These are phyloP conservation scores for Sitophilus oryzae DNA, from an alignment of 1,140 invertebrate genomes.

Conservation along the genomic window DNA sequence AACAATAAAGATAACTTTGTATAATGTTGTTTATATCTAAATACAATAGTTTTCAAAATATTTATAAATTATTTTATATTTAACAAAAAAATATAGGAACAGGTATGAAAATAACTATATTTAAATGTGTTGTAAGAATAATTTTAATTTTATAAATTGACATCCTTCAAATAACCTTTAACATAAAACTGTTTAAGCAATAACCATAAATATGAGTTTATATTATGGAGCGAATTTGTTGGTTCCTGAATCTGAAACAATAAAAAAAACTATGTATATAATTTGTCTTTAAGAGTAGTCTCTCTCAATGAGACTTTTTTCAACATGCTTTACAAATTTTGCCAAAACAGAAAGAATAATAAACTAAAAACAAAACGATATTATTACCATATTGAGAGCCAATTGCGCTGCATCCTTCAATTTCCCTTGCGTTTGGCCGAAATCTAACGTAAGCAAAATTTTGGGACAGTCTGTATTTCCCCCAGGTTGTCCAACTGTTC, in stretches of 20 bases:
- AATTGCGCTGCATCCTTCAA: conserved; percentile 41
- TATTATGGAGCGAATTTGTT: conserved; percentile 41
- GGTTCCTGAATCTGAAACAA: conserved; percentile 41
- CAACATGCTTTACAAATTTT: too few relatives aligned
- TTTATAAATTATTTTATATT: conserved; percentile 2
- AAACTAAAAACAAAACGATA: too few relatives aligned
- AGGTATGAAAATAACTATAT: neutral
- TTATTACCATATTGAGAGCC: conserved; percentile 36
- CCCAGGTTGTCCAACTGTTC: conserved; percentile 38
- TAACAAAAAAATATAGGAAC: neutral
- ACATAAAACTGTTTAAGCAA: conserved; percentile 38
- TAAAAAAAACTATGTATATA: conserved; percentile 2
- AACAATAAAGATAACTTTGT: too few relatives aligned
- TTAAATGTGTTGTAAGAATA: neutral
- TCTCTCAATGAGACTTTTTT: too few relatives aligned
- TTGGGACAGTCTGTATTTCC: conserved; percentile 39
- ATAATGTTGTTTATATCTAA: too few relatives aligned
- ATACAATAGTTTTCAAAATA: too few relatives aligned
- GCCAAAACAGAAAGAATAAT: too few relatives aligned
- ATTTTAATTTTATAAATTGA: neutral
- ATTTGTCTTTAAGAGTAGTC: too few relatives aligned
- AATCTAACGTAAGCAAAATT: conserved; percentile 35
- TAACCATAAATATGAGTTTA: conserved; percentile 31
- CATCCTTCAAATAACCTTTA: conserved; percentile 39
- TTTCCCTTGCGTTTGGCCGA: conserved; percentile 41